Percentiles rank a stretch among this genome's conserved stretches.
phyloP scores from a whole-genome alignment of 2,888 invertebrate species.

The Odontocolon sp. region DNA sequence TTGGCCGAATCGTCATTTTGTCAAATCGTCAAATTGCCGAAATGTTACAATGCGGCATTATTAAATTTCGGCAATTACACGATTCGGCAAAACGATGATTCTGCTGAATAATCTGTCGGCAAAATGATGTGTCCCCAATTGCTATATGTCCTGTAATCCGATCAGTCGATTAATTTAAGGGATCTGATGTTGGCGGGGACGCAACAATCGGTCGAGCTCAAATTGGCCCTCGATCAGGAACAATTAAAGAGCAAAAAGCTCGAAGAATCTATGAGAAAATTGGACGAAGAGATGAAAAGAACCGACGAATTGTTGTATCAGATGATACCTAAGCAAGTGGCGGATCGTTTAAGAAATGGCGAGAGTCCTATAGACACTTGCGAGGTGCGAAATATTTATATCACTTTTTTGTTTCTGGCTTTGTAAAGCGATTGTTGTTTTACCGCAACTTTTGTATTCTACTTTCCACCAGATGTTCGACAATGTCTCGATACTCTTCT shows the following conservation, averaged over 20 bases:
- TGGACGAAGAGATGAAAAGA: slow-evolving; percentile 97
- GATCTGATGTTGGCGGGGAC: slow-evolving; percentile 98
- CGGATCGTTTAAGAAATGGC: slow-evolving; percentile 95
- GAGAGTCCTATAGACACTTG: slow-evolving; percentile 98
- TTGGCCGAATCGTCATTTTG: too few relatives aligned
- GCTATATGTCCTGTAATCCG: not conserved
- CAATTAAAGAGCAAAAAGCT: slow-evolving; percentile 97
- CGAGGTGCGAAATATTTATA: slow-evolving; percentile 85
- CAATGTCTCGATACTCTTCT: slow-evolving; percentile 97
- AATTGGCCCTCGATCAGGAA: slow-evolving; percentile 97
- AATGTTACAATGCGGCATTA: too few relatives aligned
- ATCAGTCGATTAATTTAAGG: slow-evolving; percentile 81
- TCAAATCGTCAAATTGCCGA: too few relatives aligned
- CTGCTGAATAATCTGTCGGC: too few relatives aligned
- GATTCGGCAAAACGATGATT: too few relatives aligned
- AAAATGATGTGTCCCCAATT: too few relatives aligned
- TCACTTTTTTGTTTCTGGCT: not conserved
- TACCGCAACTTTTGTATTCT: not conserved
- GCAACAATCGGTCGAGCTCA: slow-evolving; percentile 98
- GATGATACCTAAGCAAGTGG: slow-evolving; percentile 99
- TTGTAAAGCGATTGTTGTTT: not conserved
- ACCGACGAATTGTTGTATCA: slow-evolving; percentile 98
- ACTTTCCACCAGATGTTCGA: slow-evolving; percentile 91
- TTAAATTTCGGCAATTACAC: too few relatives aligned
- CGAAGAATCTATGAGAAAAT: slow-evolving; percentile 97